Base-by-base conservation (phyloP, 2,888 invertebrate species). In the Druceiella hillmani region DNA sequence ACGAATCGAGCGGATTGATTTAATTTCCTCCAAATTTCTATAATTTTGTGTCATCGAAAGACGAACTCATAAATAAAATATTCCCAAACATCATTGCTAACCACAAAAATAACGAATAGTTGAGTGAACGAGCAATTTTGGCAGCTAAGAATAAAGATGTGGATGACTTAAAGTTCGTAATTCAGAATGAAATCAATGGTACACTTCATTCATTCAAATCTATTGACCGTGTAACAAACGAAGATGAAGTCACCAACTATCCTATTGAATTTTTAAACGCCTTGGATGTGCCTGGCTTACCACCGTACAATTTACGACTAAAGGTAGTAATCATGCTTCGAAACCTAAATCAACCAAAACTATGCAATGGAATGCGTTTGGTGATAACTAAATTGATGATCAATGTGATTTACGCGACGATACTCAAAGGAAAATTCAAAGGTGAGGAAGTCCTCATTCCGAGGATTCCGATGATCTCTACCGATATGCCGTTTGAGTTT, bases 91-190 rank as follows among this genome's bases (percentile, higher is more conserved):
- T 53, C 25, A 24, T 26, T n/a, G 43, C 51, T 44, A 26, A 51
- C 9, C 48, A 33, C 28, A 44, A 46, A 36, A 46, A 53, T 41
- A 45, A 51, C 33, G 33, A 46, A 49, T 54, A 52, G 51, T 35
- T 52, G 15, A 32, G 52, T 43, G 49, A 52, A 50, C 47, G 52
- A 46, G 50, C 46, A 42, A 56, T 52, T 41, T 44, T 53, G 20
- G 50, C 51, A 2, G 46, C 50, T 20, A 52, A 52, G 48, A 53
- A 55, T 29, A 43, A 44, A 33, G 50, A 48, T 50, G 45, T 50
- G 33, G 30, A 46, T 17, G 40, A 45, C 14, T 31, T 36, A 15
- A 45, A 45, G 35, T 32, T 25, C 13, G 40, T 30, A 32, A 47
- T 43, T 43, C 30, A 36, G 7, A 30, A 36, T 20, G 37, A 38